These are phyloP conservation scores for Muschampia plurimacula DNA, from an alignment of 2,888 invertebrate genomes.

Conservation along the genomic window DNA sequence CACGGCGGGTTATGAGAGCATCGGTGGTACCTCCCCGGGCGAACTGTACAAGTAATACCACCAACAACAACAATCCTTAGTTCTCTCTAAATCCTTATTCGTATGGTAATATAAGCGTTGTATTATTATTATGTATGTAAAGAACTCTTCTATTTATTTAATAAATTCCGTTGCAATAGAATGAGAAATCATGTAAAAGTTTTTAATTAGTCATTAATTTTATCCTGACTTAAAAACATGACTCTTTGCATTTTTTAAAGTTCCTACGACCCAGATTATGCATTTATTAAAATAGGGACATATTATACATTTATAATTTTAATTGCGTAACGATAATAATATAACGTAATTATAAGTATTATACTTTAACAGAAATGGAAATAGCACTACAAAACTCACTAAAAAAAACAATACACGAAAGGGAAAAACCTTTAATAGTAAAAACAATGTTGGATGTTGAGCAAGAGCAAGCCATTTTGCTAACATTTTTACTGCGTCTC, in stretches of 20 bases:
- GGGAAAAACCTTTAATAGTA: constrained; percentile 49
- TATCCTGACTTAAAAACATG: neutral
- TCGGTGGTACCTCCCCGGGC: too few species aligned
- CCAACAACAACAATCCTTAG: too few species aligned
- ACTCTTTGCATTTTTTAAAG: neutral
- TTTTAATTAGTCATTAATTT: neutral
- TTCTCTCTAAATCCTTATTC: too few species aligned
- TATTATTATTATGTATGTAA: too few species aligned
- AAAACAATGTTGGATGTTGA: constrained; percentile 74
- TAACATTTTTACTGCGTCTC: constrained; percentile 81
- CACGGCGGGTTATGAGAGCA: too few species aligned
- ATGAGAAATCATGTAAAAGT: neutral
- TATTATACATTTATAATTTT: neutral
- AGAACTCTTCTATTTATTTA: neutral
- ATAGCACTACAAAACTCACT: neutral
- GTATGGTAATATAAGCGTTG: too few species aligned
- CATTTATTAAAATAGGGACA: neutral
- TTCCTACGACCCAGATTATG: neutral
- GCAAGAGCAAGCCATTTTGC: constrained; percentile 80
- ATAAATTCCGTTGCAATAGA: neutral
- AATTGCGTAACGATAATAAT: too few species aligned
- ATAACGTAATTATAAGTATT: too few species aligned
- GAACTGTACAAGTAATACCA: too few species aligned
- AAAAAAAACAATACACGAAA: neutral
- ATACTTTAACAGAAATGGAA: neutral